Evolutionary conservation across 1,140 invertebrate species (phyloP).

Genomic region (Trichomalopsis sarcophagae): DNA sequence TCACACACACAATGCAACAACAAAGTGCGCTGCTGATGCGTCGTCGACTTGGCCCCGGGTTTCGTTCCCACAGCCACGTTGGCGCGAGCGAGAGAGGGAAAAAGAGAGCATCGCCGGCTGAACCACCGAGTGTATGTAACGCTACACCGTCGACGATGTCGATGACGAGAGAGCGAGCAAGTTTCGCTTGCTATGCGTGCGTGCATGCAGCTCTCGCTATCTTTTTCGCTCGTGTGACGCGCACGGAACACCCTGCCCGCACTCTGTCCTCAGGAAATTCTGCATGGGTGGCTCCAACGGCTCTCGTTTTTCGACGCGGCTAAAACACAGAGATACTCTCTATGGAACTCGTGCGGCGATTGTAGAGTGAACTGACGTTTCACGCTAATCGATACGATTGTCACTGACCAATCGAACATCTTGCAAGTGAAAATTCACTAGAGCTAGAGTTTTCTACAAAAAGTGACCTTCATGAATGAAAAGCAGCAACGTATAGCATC

Average conservation of each 20-base stretch:
- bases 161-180: conserved; percentile 10
- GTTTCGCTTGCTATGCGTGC: conserved; percentile 53
- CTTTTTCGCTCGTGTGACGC: not conserved
- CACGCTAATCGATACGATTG: too few relatives aligned
- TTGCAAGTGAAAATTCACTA: too few relatives aligned
- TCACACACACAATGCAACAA: conserved; percentile 43
- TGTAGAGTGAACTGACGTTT: too few relatives aligned
- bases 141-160: conserved; percentile 56
- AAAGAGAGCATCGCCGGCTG: conserved; percentile 39
- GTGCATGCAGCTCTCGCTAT: not conserved
- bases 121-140: conserved; percentile 55
- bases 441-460: too few relatives aligned
- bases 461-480: too few relatives aligned
- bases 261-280: conserved; percentile 42
- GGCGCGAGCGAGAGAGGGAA: not conserved
- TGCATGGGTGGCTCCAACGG: conserved; percentile 56
- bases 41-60: conserved; percentile 47
- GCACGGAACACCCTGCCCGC: conserved; percentile 10
- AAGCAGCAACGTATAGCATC: too few relatives aligned
- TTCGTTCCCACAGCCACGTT: conserved; percentile 58
- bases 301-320: not conserved
- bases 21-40: not conserved
- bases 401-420: too few relatives aligned
- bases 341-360: too few relatives aligned
- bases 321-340: not conserved